Evolutionary conservation across 2,113 vertebrate species (phyloP), one percentile per base, ranked within the genome.

Genomic region (Engraulis encrasicolus): DNA sequence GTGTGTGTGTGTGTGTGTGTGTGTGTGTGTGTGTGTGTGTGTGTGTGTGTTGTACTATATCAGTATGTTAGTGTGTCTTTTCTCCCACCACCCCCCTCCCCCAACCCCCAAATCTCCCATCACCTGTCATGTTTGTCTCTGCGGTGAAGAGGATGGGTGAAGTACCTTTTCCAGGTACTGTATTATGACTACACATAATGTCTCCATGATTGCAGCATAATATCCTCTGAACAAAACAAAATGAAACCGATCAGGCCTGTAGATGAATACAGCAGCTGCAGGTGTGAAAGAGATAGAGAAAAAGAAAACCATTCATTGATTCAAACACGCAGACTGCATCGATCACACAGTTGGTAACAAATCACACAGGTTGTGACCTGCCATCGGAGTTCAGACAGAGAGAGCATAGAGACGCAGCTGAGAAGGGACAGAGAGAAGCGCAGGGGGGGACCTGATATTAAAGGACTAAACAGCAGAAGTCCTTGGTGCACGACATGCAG

Each of bases 121-220:
- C n/a, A 71, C 61, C 61, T 31, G 27, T 31, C 3, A 15, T 40
- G 50, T 38, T 45, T 82, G 36, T 17, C 78, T 81, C 80, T 83
- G 38, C 40, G 78, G 81, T 40, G 82, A 78, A 78, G 61, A 74
- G 83, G 40, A 14, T 79, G 54, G 85, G 83, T 82, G 81, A 74
- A 74, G 1, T 17, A 20, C n/a, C n/a, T n/a, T n/a, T n/a, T n/a
- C n/a, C 18, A 74, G 66, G 34, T 27, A 27, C 20, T 12, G n/a
- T n/a, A 27, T 23, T 34, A 74, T 34, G 27, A 74, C 27, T 74
- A 74, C 14, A 27, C 27, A 23, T 9, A 23, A 23, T 11, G n/a
- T 31, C 27, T 23, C 58, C 12, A 27, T 66, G n/a, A 7, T 23
- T 66, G 58, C 11, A n/a, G 27, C 6, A 23, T 1, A n/a, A 27